A percentile compares a stretch with the other conserved stretches of the same genome.
Conservation (phyloP, 2,113 vertebrate genomes). For the Typhlomys cinereus region DNA sequence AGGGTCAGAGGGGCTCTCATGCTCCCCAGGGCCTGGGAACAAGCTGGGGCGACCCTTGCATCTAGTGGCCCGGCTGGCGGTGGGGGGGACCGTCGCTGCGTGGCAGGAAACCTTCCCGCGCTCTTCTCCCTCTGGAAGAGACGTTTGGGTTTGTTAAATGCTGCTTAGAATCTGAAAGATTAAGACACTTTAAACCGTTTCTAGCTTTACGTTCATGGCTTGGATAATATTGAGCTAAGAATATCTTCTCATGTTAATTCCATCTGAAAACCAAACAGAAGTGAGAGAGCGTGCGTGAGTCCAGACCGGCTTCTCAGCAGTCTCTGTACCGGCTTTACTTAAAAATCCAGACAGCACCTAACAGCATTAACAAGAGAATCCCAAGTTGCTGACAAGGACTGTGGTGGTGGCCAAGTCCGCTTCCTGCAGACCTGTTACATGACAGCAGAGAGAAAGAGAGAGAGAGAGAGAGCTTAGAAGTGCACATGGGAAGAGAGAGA, state of each 20-base stretch:
- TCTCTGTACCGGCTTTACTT: slow-evolving; percentile 65
- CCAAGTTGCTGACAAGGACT: neutral
- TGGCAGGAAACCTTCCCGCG: neutral
- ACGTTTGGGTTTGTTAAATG: slow-evolving; percentile 60
- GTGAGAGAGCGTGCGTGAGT: slow-evolving; percentile 59
- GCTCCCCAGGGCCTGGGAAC: neutral
- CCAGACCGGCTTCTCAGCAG: slow-evolving; percentile 29
- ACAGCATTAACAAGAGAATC: slow-evolving; percentile 52
- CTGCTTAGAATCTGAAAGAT: slow-evolving; percentile 70
- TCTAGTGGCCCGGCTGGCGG: neutral
- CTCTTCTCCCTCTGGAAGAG: neutral
- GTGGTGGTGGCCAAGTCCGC: neutral
- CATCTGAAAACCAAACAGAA: slow-evolving; percentile 70
- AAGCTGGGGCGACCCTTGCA: no score
- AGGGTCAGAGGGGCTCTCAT: neutral
- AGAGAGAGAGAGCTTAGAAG: neutral
- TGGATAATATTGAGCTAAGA: slow-evolving; percentile 44
- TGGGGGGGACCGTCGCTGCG: neutral
- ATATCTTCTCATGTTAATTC: slow-evolving; percentile 65
- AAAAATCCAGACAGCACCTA: slow-evolving; percentile 49
- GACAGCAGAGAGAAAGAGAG: neutral
- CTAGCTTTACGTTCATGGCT: slow-evolving; percentile 57
- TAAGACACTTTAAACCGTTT: slow-evolving; percentile 55
- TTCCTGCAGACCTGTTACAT: slow-evolving; percentile 31
- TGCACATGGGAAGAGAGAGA: neutral